A percentile compares a stretch with the other conserved stretches of the same genome.
Evolutionary conservation across 92 coral and sea anemone species (phyloP).

Genomic region (Zoanthus sansibaricus): DNA sequence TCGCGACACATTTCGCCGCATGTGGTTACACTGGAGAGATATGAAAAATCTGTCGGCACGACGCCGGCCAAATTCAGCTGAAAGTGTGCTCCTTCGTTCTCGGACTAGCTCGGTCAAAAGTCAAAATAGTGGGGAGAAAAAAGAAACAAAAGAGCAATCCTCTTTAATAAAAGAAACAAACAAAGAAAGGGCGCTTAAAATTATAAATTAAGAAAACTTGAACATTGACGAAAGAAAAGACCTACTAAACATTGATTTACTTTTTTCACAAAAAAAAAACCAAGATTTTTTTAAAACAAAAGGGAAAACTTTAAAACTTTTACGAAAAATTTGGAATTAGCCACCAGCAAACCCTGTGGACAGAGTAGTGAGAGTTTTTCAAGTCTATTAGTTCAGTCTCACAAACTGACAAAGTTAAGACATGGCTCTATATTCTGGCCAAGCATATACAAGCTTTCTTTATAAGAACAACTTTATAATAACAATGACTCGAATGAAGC

Average conservation of each 20-base stretch:
- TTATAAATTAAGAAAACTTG: not conserved
- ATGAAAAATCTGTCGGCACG: constrained; percentile 38
- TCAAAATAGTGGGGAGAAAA: constrained; percentile 4
- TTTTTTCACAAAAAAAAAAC: not conserved
- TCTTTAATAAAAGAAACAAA: not conserved
- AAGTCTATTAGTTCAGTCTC: too few species aligned
- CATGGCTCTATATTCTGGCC: too few species aligned
- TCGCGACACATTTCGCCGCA: constrained; percentile 27
- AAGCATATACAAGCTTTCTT: too few species aligned
- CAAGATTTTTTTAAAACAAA: too few species aligned
- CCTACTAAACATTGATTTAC: not conserved
- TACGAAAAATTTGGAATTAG: too few species aligned
- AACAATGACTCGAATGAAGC: too few species aligned
- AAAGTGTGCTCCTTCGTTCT: constrained; percentile 25
- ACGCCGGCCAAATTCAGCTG: not conserved
- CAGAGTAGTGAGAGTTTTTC: too few species aligned
- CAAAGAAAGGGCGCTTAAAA: not conserved
- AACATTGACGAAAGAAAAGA: too few species aligned
- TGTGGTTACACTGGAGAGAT: constrained; percentile 42
- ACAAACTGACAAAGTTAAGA: too few species aligned
- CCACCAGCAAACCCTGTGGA: too few species aligned
- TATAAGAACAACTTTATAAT: too few species aligned
- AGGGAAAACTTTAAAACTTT: too few species aligned
- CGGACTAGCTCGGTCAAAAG: constrained; percentile 35
- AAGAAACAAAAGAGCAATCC: constrained; percentile 2